A percentile compares a stretch with the other conserved stretches of the same genome.
Conservation (phyloP, 2,888 invertebrate species). For the Lasioglossum villosulum region DNA sequence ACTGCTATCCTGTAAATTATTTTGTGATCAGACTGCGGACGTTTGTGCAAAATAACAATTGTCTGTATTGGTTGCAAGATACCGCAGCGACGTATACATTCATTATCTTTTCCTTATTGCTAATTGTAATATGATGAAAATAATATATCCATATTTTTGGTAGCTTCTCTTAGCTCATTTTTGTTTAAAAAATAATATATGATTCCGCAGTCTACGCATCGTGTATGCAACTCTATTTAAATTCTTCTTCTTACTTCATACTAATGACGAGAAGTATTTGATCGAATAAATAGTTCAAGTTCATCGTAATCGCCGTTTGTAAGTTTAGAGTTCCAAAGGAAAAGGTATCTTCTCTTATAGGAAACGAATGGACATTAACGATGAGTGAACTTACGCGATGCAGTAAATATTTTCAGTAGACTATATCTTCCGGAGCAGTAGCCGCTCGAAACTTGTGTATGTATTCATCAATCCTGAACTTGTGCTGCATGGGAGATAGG, state of each 20-base stretch:
- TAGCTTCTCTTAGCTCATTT: no score
- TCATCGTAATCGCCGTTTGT: not conserved
- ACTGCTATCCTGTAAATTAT: not conserved
- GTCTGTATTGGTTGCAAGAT: no score
- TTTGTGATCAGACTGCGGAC: no score
- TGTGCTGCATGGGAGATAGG: conserved; percentile 53
- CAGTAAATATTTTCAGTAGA: conserved; percentile 6
- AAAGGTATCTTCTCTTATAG: not conserved
- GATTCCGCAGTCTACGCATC: not conserved
- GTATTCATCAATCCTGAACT: conserved; percentile 55
- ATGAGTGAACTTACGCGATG: not conserved
- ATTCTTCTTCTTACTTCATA: not conserved
- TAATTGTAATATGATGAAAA: not conserved
- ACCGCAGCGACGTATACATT: no score
- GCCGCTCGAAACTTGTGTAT: not conserved
- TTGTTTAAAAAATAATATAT: no score
- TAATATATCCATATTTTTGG: not conserved
- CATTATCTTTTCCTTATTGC: not conserved
- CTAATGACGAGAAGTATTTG: not conserved
- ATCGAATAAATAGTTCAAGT: conserved; percentile 1
- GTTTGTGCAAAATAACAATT: no score
- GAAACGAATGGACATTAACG: not conserved
- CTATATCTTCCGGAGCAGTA: not conserved
- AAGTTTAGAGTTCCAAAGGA: not conserved
- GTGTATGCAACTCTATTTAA: not conserved